Evolutionary conservation across 2,888 invertebrate genomes (phyloP).

Genomic region (Drosophila melanosoma): DNA sequence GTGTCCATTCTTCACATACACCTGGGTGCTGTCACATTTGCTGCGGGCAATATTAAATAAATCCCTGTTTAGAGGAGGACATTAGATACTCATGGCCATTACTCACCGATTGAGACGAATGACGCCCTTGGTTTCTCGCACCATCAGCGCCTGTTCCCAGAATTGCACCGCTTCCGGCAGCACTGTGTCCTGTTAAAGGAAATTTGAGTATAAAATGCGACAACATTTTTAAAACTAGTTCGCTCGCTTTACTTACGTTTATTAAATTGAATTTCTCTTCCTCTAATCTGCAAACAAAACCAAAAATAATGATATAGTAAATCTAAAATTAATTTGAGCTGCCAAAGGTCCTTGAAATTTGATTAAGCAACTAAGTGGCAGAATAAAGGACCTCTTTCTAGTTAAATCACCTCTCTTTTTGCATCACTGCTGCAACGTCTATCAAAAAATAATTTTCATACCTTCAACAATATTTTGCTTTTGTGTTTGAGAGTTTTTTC

Average conservation of each 20-base stretch:
- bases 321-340: not conserved
- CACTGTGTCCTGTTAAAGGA: conserved; percentile 90
- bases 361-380: not conserved
- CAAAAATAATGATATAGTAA: not conserved
- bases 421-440: not conserved
- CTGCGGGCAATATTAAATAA: conserved; percentile 84
- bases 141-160: conserved; percentile 96
- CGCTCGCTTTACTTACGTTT: conserved; percentile 89
- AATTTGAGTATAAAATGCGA: conserved; percentile 26
- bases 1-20: conserved; percentile 92
- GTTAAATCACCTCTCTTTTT: not conserved
- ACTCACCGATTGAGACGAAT: conserved; percentile 94
- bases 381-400: not conserved
- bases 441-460: not conserved
- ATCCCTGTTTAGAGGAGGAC: not conserved
- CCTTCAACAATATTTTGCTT: not conserved
- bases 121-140: conserved; percentile 93
- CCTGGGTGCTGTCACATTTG: conserved; percentile 94
- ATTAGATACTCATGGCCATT: not conserved
- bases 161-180: conserved; percentile 96
- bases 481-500: not conserved
- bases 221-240: too few relatives aligned
- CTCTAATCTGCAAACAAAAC: conserved; percentile 89
- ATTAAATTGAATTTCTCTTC: conserved; percentile 93
- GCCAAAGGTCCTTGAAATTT: not conserved